Evolutionary conservation across 2,888 invertebrate genomes (phyloP).

Genomic region (Hetaerina titia): DNA sequence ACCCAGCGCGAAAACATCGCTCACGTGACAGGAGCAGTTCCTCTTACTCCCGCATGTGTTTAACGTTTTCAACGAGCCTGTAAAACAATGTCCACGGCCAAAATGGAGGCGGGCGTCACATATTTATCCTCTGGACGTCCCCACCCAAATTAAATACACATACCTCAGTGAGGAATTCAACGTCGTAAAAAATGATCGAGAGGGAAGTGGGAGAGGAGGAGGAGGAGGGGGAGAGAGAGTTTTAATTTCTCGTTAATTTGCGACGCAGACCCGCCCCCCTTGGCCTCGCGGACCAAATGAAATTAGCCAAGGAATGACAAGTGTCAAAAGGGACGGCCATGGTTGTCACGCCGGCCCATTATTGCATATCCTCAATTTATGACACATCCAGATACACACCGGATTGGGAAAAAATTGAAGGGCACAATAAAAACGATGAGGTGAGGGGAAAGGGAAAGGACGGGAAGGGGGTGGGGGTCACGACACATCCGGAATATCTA

Average conservation of each 20-base stretch:
- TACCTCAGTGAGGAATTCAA: slow-evolving; percentile 19
- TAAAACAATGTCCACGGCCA: neutral
- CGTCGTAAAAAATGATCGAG: slow-evolving; percentile 42
- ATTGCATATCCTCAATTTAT: slow-evolving; percentile 57
- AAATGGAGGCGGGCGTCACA: neutral
- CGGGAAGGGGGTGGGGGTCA: neutral
- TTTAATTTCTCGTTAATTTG: slow-evolving; percentile 65
- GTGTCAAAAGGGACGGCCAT: slow-evolving; percentile 42
- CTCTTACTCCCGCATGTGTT: slow-evolving; percentile 27
- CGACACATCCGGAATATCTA: neutral
- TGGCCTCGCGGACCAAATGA: slow-evolving; percentile 43
- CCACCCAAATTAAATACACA: slow-evolving; percentile 15
- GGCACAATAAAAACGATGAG: slow-evolving; percentile 18
- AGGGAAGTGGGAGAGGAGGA: slow-evolving; percentile 19
- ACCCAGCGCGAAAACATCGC: neutral
- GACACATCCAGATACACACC: slow-evolving; percentile 50
- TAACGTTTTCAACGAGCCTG: slow-evolving; percentile 22
- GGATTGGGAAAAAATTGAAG: slow-evolving; percentile 41
- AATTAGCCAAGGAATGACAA: slow-evolving; percentile 62
- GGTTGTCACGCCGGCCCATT: slow-evolving; percentile 50
- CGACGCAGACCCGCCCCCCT: neutral
- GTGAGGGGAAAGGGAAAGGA: neutral
- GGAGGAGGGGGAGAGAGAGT: neutral
- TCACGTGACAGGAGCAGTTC: slow-evolving; percentile 1
- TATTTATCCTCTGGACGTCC: neutral